Conservation (phyloP, 2,113 vertebrate species). For the Equus przewalskii region DNA sequence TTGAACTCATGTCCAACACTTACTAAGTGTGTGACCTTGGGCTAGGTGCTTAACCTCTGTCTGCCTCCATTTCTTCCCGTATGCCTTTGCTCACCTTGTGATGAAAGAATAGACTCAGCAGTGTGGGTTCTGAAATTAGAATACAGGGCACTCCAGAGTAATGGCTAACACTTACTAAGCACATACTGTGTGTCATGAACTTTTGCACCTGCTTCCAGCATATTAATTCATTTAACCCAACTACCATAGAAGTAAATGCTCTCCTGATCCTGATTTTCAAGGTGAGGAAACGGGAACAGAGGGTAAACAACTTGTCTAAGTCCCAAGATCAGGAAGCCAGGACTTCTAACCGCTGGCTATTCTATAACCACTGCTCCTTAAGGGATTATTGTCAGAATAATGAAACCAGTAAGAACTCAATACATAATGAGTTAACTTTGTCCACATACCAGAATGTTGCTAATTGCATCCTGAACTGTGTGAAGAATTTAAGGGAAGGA, state of each 20-base stretch:
- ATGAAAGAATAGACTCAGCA: neutral
- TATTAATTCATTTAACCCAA: neutral
- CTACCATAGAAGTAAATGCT: neutral
- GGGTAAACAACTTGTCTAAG: neutral
- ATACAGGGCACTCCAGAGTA: no score
- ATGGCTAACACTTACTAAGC: neutral
- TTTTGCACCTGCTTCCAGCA: no score
- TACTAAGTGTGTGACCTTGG: neutral
- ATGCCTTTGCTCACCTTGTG: neutral
- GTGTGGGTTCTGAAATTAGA: neutral
- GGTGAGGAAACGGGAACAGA: neutral
- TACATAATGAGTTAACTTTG: neutral
- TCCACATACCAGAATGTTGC: neutral
- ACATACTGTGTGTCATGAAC: neutral
- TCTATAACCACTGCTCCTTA: neutral
- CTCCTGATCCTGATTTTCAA: neutral
- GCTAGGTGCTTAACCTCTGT: neutral
- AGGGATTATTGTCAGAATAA: neutral
- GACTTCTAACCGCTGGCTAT: neutral
- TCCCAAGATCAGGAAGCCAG: neutral
- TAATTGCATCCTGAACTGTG: neutral
- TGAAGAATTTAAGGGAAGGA: neutral
- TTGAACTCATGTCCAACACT: neutral
- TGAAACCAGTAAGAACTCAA: neutral
- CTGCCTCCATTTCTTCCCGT: neutral